Evolutionary conservation across 2,888 invertebrate genomes (phyloP).

Genomic region (Metellina segmentata): DNA sequence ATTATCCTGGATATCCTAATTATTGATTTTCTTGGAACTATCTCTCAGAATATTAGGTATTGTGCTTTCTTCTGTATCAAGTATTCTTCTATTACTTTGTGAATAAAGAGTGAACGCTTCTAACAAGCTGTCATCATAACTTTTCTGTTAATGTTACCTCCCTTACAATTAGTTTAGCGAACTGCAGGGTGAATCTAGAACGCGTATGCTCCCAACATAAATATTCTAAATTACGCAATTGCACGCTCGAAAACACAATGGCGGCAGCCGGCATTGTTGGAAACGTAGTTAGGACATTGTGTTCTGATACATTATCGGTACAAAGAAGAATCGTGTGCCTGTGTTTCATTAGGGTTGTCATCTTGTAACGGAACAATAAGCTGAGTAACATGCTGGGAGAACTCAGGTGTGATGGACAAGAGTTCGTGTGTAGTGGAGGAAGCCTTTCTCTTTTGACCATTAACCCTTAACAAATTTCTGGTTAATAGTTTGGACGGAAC

Average conservation of each 20-base stretch:
- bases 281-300: conserved; percentile 23
- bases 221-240: conserved; percentile 22
- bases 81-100: no score
- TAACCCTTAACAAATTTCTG: conserved; percentile 1
- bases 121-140: neutral
- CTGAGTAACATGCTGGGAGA: conserved; percentile 9
- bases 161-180: conserved; percentile 5
- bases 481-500: neutral
- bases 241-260: conserved; percentile 16
- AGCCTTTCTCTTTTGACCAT: conserved; percentile 26
- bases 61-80: no score
- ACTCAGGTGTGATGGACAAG: neutral
- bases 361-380: conserved; percentile 36
- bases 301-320: conserved; percentile 48
- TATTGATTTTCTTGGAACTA: neutral
- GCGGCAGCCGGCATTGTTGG: conserved; percentile 7
- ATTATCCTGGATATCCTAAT: no score
- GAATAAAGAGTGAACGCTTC: neutral
- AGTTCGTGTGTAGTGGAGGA: neutral
- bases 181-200: conserved; percentile 3
- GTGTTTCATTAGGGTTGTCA: conserved; percentile 24
- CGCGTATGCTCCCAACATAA: conserved; percentile 4
- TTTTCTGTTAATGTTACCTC: neutral
- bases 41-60: neutral
- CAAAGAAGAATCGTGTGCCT: conserved; percentile 43